These are phyloP conservation scores for Pygmarrhopalites habei DNA, from an alignment of 1,140 invertebrate species.

Conservation along the genomic window DNA sequence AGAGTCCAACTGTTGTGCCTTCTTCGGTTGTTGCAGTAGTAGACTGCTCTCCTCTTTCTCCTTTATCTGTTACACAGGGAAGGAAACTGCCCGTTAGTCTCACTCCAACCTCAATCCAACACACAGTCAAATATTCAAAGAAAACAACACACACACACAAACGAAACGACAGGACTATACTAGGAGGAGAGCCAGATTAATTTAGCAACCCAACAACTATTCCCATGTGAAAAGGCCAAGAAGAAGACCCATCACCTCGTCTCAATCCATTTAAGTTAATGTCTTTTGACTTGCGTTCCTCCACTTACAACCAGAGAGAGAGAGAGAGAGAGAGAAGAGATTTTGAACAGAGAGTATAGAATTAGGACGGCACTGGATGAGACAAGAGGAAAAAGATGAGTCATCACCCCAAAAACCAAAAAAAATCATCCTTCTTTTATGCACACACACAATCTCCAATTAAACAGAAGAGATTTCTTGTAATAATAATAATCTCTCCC, in stretches of 20 bases:
- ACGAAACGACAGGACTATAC: not conserved
- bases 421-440: too few relatives aligned
- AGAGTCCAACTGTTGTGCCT: constrained; percentile 68
- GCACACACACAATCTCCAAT: too few relatives aligned
- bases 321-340: not conserved
- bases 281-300: not conserved
- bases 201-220: not conserved
- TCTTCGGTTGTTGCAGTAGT: constrained; percentile 35
- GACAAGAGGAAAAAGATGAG: too few relatives aligned
- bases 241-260: constrained; percentile 1
- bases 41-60: constrained; percentile 29
- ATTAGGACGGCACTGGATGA: too few relatives aligned
- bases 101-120: not conserved
- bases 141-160: not conserved
- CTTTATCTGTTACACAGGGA: constrained; percentile 36
- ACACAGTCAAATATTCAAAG: too few relatives aligned
- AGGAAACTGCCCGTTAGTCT: too few relatives aligned
- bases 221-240: not conserved
- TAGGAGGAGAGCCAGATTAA: not conserved
- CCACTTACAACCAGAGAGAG: not conserved
- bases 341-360: too few relatives aligned
- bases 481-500: too few relatives aligned
- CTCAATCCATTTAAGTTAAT: too few relatives aligned
- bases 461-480: too few relatives aligned
- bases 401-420: too few relatives aligned